Percentiles rank a stretch among this genome's conserved stretches.
These are phyloP conservation scores for Trididemnum miniatum DNA, from an alignment of 23 tunicate species.

Conservation along the genomic window DNA sequence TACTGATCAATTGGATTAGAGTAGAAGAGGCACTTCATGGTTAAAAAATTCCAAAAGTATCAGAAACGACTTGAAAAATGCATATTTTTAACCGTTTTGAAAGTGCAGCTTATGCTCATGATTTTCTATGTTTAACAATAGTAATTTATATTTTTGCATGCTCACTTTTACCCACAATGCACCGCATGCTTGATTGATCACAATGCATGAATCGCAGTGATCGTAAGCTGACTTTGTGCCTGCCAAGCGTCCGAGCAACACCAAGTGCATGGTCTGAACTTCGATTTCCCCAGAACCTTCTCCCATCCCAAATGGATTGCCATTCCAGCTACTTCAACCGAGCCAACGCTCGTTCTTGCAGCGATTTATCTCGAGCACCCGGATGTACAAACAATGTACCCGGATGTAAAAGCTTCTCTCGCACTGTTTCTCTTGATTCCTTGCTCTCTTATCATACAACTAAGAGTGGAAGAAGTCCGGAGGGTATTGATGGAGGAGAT, in stretches of 20 bases:
- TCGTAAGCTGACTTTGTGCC: not conserved
- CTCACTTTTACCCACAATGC: not conserved
- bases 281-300: not conserved
- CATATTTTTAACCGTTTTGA: too few relatives aligned
- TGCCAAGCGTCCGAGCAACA: not conserved
- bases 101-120: too few relatives aligned
- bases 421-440: conserved; percentile 2
- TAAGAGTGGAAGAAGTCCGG: not conserved
- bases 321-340: not conserved
- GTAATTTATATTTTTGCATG: conserved; percentile 8
- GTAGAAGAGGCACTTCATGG: too few relatives aligned
- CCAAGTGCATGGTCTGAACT: not conserved
- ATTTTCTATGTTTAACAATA: too few relatives aligned
- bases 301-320: too few relatives aligned
- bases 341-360: not conserved
- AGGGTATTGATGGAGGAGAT: not conserved
- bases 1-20: too few relatives aligned
- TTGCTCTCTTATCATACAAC: conserved; percentile 6
- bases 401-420: not conserved
- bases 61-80: too few relatives aligned
- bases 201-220: conserved; percentile 8
- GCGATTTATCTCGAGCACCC: not conserved
- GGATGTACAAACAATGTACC: not conserved
- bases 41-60: too few relatives aligned
- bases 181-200: not conserved